Evolutionary conservation across 1,140 invertebrate species (phyloP).

Genomic region (Formica selysi): DNA sequence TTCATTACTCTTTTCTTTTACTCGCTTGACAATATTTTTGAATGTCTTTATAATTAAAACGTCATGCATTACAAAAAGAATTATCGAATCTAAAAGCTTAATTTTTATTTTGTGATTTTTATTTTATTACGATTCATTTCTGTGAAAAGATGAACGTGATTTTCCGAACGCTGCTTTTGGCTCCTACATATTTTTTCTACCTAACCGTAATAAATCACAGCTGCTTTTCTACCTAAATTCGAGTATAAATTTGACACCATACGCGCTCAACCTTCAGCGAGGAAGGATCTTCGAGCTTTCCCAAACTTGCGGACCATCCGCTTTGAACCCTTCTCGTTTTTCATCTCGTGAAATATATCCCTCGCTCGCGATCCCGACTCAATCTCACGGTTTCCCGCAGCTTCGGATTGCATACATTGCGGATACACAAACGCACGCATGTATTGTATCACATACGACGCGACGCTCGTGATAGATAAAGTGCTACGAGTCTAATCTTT

Average conservation of each 20-base stretch:
- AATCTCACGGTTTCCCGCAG: constrained; percentile 26
- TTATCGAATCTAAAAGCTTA: neutral
- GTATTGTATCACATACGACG: neutral
- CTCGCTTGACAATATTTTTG: neutral
- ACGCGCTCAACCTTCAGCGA: neutral
- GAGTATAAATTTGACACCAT: constrained; percentile 2
- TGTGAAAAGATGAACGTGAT: neutral
- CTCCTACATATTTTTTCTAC: neutral
- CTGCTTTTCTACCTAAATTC: neutral
- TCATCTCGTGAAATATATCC: constrained; percentile 25
- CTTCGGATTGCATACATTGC: constrained; percentile 6
- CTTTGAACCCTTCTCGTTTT: constrained; percentile 20
- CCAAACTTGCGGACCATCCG: constrained; percentile 10
- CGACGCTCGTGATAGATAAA: constrained; percentile 10
- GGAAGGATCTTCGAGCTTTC: constrained; percentile 3
- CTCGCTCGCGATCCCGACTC: constrained; percentile 17
- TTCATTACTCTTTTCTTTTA: neutral
- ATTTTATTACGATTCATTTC: neutral
- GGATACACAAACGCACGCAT: neutral
- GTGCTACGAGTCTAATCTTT: constrained; percentile 35
- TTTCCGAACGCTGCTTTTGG: neutral
- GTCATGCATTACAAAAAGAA: neutral
- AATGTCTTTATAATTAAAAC: neutral
- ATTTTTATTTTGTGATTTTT: neutral
- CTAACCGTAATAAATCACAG: constrained; percentile 26